A percentile compares a stretch with the other conserved stretches of the same genome.
Evolutionary conservation across 1,140 invertebrate species (phyloP).

Genomic region (Eulimnadia texana): DNA sequence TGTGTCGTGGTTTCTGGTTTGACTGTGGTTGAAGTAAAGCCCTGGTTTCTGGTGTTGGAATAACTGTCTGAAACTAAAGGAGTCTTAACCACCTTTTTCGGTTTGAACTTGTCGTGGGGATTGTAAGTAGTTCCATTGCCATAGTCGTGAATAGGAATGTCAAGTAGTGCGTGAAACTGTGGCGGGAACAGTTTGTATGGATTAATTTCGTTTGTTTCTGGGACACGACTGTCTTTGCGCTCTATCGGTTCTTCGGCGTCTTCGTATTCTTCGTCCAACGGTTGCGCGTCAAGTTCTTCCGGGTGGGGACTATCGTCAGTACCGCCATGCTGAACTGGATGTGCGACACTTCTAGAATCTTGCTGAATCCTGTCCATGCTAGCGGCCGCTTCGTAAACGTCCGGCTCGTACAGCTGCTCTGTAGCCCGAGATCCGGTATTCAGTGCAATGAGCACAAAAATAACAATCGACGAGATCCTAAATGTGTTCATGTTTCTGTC

Average conservation of each 20-base stretch:
- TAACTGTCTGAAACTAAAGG: slow-evolving; percentile 16
- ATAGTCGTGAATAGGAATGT: slow-evolving; percentile 16
- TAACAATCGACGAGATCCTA: too few relatives aligned
- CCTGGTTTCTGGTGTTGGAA: slow-evolving; percentile 15
- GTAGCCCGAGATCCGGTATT: too few relatives aligned
- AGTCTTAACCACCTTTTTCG: not conserved
- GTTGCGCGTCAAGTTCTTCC: too few relatives aligned
- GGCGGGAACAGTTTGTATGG: slow-evolving; percentile 16
- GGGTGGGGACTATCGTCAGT: too few relatives aligned
- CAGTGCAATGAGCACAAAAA: too few relatives aligned
- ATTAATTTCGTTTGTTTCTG: slow-evolving; percentile 17
- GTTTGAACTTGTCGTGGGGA: slow-evolving; percentile 16
- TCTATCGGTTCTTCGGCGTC: not conserved
- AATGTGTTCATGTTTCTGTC: too few relatives aligned
- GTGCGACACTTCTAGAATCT: too few relatives aligned
- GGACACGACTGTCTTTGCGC: slow-evolving; percentile 13
- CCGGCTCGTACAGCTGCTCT: too few relatives aligned
- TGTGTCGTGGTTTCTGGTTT: not conserved
- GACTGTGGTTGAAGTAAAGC: not conserved
- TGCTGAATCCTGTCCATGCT: too few relatives aligned
- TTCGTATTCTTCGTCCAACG: not conserved
- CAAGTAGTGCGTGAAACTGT: slow-evolving; percentile 13
- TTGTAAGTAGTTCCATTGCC: slow-evolving; percentile 17
- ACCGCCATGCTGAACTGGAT: too few relatives aligned
- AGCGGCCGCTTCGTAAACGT: too few relatives aligned